These are phyloP conservation scores for Danio jaintianensis DNA, from an alignment of 2,797 vertebrate genomes.

Conservation along the genomic window DNA sequence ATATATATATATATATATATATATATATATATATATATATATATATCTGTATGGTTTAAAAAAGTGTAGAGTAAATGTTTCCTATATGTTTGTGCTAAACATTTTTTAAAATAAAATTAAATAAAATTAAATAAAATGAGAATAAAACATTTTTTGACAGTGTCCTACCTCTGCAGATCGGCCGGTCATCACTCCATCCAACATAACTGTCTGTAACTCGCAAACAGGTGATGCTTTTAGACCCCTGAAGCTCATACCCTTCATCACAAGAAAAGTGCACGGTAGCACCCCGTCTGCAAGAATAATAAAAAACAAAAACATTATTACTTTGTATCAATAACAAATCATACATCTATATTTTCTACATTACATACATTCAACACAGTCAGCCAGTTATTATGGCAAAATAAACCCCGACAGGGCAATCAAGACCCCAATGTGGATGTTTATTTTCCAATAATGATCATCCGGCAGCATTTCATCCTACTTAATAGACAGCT, in stretches of 20 bases:
- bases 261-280: slow-evolving; percentile 98
- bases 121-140: too few relatives aligned
- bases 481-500: slow-evolving; percentile 4
- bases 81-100: too few relatives aligned
- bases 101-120: too few relatives aligned
- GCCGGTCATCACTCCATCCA: slow-evolving; percentile 97
- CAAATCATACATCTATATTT: neutral
- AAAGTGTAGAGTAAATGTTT: too few relatives aligned
- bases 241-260: slow-evolving; percentile 97
- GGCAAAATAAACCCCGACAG: neutral
- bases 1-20: too few relatives aligned
- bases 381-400: neutral
- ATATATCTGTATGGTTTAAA: too few relatives aligned
- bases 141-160: too few relatives aligned
- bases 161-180: slow-evolving; percentile 93
- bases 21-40: too few relatives aligned
- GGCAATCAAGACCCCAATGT: neutral
- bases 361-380: neutral
- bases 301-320: neutral
- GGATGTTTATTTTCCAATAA: slow-evolving; percentile 17
- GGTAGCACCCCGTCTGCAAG: slow-evolving; percentile 89
- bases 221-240: slow-evolving; percentile 97
- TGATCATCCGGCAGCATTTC: neutral
- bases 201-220: slow-evolving; percentile 96
- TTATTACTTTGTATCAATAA: neutral